Conservation (phyloP, 1,140 invertebrate genomes). For the Macrotrachela quadricornifera region DNA sequence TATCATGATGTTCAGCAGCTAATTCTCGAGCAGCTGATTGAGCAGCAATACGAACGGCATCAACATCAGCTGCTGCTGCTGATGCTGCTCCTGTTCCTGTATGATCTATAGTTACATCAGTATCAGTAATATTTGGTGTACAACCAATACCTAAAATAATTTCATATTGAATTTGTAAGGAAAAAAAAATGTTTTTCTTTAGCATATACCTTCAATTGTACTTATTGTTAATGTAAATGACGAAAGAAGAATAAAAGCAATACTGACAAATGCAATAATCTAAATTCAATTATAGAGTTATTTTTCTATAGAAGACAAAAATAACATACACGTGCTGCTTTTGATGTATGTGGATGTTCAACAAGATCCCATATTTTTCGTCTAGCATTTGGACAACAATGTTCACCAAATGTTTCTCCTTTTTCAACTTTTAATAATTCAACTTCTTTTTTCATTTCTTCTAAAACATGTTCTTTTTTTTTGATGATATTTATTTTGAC, state of each 20-base stretch:
- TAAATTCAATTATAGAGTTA: too few species aligned
- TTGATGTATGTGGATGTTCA: constrained; percentile 94
- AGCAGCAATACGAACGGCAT: too few species aligned
- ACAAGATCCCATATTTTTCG: constrained; percentile 97
- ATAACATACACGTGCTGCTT: constrained; percentile 90
- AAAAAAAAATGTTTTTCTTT: constrained; percentile 24
- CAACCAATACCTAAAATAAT: constrained; percentile 90
- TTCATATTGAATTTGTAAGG: constrained; percentile 53
- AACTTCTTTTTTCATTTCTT: constrained; percentile 20
- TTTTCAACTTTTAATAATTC: constrained; percentile 10
- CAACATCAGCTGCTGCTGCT: too few species aligned
- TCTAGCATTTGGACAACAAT: constrained; percentile 40
- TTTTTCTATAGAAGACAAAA: constrained; percentile 82
- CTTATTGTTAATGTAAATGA: constrained; percentile 92
- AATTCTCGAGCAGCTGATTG: too few species aligned
- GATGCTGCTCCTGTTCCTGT: too few species aligned
- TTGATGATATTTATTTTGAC: constrained; percentile 94
- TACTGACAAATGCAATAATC: constrained; percentile 65
- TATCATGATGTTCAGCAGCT: too few species aligned
- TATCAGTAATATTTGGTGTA: too few species aligned
- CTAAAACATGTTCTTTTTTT: constrained; percentile 67
- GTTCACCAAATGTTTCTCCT: too few species aligned
- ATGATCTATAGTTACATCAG: too few species aligned
- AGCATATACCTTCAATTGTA: constrained; percentile 81
- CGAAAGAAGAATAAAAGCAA: constrained; percentile 95